Percentiles rank a stretch among this genome's conserved stretches.
phyloP scores from a whole-genome alignment of 2,113 vertebrate species.

The Dolichallabes microphthalmus region DNA sequence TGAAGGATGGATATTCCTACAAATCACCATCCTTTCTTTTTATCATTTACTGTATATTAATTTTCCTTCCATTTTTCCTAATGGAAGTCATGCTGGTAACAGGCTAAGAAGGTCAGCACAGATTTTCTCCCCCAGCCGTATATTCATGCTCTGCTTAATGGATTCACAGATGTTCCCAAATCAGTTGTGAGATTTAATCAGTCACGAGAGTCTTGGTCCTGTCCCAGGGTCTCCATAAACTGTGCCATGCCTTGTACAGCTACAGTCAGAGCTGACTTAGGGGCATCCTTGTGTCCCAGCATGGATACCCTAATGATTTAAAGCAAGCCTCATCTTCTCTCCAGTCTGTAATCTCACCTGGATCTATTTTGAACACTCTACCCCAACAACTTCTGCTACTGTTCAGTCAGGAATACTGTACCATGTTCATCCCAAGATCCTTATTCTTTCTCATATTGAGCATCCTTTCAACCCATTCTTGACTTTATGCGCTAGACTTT shows the following conservation, averaged over 20 bases:
- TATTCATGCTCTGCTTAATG: background rate
- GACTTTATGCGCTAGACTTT: background rate
- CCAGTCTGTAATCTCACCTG: background rate
- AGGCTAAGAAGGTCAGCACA: background rate
- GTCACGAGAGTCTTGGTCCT: background rate
- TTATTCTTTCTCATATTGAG: background rate
- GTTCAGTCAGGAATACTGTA: background rate
- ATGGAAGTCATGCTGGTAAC: background rate
- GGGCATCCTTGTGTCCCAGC: background rate
- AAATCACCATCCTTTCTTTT: background rate
- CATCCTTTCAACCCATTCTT: background rate
- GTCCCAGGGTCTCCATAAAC: background rate
- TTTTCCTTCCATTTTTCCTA: background rate
- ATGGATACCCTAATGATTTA: background rate
- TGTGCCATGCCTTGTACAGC: background rate
- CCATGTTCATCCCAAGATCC: background rate
- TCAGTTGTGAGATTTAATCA: background rate
- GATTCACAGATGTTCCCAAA: background rate
- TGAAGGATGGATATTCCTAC: background rate
- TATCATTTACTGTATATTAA: background rate
- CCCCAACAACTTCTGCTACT: background rate
- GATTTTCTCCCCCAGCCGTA: too few relatives aligned
- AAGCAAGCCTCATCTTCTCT: background rate
- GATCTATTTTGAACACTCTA: background rate
- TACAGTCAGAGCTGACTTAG: background rate